These are phyloP conservation scores for Allolobophora icterica DNA, from an alignment of 2,888 invertebrate genomes.

Conservation along the genomic window DNA sequence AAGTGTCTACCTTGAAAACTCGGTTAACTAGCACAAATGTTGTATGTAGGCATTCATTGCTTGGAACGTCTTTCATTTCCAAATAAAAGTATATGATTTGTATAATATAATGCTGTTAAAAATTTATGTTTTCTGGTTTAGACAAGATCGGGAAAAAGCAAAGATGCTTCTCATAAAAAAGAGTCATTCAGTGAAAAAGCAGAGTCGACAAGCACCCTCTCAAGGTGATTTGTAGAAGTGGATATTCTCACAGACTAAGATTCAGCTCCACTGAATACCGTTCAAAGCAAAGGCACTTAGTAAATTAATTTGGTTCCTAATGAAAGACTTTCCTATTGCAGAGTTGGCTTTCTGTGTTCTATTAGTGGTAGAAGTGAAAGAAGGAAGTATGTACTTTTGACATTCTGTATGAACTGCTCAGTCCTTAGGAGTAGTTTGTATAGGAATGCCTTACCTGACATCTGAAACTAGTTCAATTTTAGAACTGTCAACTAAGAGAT, in stretches of 20 bases:
- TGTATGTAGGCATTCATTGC: background rate
- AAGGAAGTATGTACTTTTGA: background rate
- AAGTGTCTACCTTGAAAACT: too few relatives aligned
- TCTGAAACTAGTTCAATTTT: background rate
- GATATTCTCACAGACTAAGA: background rate
- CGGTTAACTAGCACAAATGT: too few relatives aligned
- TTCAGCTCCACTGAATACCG: background rate
- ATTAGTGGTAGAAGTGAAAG: background rate
- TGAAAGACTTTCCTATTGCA: background rate
- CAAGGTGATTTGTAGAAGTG: background rate
- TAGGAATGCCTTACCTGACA: background rate
- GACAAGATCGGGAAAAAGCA: conserved; percentile 53
- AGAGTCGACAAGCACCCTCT: conserved; percentile 34
- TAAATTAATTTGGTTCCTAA: background rate
- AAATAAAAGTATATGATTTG: background rate
- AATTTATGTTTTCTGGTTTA: conserved; percentile 44
- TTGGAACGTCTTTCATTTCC: background rate
- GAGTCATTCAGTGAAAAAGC: conserved; percentile 53
- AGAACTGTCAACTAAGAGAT: background rate
- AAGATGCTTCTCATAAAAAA: conserved; percentile 52
- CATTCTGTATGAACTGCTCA: background rate
- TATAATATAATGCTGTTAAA: background rate
- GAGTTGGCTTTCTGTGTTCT: background rate
- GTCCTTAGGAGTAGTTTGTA: background rate
- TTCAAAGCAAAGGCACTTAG: background rate